Evolutionary conservation across 2,113 vertebrate genomes (phyloP).

Genomic region (Misgurnus anguillicaudatus): DNA sequence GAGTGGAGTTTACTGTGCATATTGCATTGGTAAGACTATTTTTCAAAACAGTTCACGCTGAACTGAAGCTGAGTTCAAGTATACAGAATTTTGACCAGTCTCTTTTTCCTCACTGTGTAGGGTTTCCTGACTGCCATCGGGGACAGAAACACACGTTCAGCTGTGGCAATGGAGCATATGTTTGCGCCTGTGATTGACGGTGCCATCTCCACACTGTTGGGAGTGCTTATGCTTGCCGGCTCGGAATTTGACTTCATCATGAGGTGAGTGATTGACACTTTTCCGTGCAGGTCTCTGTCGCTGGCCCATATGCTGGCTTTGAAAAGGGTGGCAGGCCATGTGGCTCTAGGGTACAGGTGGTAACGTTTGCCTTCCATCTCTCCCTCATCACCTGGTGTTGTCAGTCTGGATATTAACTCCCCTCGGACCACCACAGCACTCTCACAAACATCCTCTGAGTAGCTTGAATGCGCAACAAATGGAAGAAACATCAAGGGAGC

Average conservation of each 20-base stretch:
- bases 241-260: constrained; percentile 99
- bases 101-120: constrained; percentile 65
- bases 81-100: neutral
- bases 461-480: constrained; percentile 73
- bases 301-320: constrained; percentile 17
- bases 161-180: constrained; percentile 93
- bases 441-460: constrained; percentile 15
- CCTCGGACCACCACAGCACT: constrained; percentile 10
- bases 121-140: constrained; percentile 96
- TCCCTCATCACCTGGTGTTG: constrained; percentile 68
- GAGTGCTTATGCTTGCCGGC: constrained; percentile 95
- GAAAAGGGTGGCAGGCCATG: constrained; percentile 34
- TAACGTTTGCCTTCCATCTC: constrained; percentile 61
- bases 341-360: constrained; percentile 67
- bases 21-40: constrained; percentile 86
- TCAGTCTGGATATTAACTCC: constrained; percentile 61
- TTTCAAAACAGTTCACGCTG: neutral
- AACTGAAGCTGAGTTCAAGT: neutral
- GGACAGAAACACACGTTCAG: constrained; percentile 87
- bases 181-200: constrained; percentile 95
- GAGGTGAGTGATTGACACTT: constrained; percentile 76
- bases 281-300: constrained; percentile 9
- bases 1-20: constrained; percentile 97
- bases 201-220: constrained; percentile 95
- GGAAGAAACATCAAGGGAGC: constrained; percentile 77